Conservation (phyloP, 2,888 invertebrate species). For the Parnassius orleans region DNA sequence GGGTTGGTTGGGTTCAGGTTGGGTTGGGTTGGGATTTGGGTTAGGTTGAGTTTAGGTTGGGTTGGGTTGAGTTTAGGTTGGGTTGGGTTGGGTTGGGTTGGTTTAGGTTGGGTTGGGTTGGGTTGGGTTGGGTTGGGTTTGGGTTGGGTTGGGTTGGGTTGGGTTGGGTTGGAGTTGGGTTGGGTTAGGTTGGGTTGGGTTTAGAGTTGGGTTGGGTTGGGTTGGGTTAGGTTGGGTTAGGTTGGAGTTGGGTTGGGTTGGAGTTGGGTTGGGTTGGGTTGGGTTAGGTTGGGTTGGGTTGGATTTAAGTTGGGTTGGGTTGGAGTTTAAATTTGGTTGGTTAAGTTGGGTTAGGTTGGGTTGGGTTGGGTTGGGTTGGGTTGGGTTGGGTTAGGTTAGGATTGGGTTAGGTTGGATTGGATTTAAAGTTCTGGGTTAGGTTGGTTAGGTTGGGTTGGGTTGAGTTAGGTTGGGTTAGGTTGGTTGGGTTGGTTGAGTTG, state of each 20-base stretch:
- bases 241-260: slow-evolving; percentile 15
- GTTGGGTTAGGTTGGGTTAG: slow-evolving; percentile 22
- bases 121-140: too few relatives aligned
- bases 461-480: slow-evolving; percentile 25
- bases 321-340: slow-evolving; percentile 23
- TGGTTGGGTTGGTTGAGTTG: slow-evolving; percentile 30
- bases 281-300: slow-evolving; percentile 21
- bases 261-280: slow-evolving; percentile 21
- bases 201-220: slow-evolving; percentile 15
- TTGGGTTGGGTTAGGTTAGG: slow-evolving; percentile 26
- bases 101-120: too few relatives aligned
- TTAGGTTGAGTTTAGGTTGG: too few relatives aligned
- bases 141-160: slow-evolving; percentile 21
- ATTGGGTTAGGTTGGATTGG: slow-evolving; percentile 23
- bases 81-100: too few relatives aligned
- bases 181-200: slow-evolving; percentile 20
- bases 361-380: slow-evolving; percentile 25
- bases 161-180: slow-evolving; percentile 22
- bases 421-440: slow-evolving; percentile 4
- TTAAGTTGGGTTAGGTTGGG: slow-evolving; percentile 23
- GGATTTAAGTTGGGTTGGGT: slow-evolving; percentile 22
- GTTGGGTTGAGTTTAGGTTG: too few relatives aligned
- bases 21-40: too few relatives aligned
- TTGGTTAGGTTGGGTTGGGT: slow-evolving; percentile 19
- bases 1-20: too few relatives aligned